Evolutionary conservation across 23 tunicate genomes (phyloP).

Genomic region (Pegea sp.): DNA sequence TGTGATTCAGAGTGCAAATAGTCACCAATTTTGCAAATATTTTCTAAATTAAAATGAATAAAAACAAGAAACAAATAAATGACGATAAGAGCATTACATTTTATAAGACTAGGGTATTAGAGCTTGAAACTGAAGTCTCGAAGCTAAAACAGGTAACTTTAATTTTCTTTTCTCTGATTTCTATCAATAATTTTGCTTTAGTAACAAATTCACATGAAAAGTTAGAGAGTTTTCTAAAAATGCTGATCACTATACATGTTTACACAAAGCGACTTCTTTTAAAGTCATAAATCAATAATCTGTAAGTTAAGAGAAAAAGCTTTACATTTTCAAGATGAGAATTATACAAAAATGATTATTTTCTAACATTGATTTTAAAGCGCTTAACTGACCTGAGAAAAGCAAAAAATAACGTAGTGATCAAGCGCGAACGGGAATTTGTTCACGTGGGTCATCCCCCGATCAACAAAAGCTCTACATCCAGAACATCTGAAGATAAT

Average conservation of each 20-base stretch:
- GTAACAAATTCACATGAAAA: too few relatives aligned
- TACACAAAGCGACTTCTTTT: too few relatives aligned
- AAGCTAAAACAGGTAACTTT: conserved; percentile 40
- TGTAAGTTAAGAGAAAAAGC: neutral
- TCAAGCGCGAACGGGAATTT: conserved; percentile 87
- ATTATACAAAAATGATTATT: neutral
- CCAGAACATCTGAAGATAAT: neutral
- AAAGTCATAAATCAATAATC: too few relatives aligned
- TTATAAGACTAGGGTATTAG: conserved; percentile 26
- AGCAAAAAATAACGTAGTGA: conserved; percentile 63
- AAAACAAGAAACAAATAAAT: too few relatives aligned
- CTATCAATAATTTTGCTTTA: neutral
- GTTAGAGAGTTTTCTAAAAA: too few relatives aligned
- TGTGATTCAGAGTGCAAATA: too few relatives aligned
- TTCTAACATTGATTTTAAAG: conserved; percentile 13
- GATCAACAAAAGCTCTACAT: neutral
- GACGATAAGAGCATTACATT: too few relatives aligned
- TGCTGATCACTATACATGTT: too few relatives aligned
- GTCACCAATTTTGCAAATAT: too few relatives aligned
- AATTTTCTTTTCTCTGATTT: neutral
- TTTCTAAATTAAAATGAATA: too few relatives aligned
- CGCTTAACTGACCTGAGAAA: conserved; percentile 57
- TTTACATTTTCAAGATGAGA: neutral
- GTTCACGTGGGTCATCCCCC: conserved; percentile 63
- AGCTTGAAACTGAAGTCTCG: conserved; percentile 54